A percentile compares a stretch with the other conserved stretches of the same genome.
Conservation (phyloP, 2,888 invertebrate genomes). For the Thymelicus lineola region DNA sequence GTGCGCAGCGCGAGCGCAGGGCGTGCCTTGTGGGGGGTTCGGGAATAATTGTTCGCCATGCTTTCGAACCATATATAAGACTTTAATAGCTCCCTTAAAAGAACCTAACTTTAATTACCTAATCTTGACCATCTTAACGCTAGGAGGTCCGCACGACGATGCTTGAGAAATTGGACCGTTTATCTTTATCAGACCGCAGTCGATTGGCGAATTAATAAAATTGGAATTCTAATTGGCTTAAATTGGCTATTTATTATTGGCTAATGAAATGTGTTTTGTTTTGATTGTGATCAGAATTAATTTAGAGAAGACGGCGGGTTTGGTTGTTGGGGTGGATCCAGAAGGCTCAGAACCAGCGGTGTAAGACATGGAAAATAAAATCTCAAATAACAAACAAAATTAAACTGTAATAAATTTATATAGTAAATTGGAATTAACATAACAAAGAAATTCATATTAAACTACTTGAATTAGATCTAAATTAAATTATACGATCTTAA, state of each 20-base stretch:
- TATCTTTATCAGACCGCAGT: conserved; percentile 47
- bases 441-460: conserved; percentile 47
- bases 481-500: conserved; percentile 50
- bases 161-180: conserved; percentile 52
- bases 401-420: too few species aligned
- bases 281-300: conserved; percentile 11
- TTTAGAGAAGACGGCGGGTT: neutral
- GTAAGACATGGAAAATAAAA: too few species aligned
- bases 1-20: conserved; percentile 50
- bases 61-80: conserved; percentile 62
- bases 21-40: conserved; percentile 68
- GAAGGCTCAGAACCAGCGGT: neutral
- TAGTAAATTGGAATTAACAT: too few species aligned
- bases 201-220: conserved; percentile 44
- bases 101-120: conserved; percentile 75
- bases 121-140: conserved; percentile 66
- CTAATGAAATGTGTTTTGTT: conserved; percentile 13
- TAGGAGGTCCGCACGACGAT: conserved; percentile 64
- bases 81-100: conserved; percentile 77
- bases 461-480: conserved; percentile 48
- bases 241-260: conserved; percentile 37
- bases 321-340: neutral
- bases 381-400: conserved; percentile 46
- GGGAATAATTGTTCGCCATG: conserved; percentile 59
- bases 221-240: conserved; percentile 32